These are phyloP conservation scores for Ephialtes manifestator DNA, from an alignment of 2,888 invertebrate species.

Conservation along the genomic window DNA sequence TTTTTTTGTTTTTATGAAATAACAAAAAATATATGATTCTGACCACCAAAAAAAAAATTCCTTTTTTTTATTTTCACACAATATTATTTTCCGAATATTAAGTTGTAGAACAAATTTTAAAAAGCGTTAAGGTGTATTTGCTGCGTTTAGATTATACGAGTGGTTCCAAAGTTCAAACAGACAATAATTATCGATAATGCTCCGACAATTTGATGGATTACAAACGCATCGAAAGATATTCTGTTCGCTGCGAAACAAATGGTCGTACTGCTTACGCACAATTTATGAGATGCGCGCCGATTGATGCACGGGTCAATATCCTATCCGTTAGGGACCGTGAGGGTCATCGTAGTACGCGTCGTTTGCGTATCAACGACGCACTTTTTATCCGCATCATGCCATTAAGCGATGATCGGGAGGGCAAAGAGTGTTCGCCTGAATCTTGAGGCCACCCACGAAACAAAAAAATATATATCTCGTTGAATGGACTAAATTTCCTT, in stretches of 20 bases:
- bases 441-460: background rate
- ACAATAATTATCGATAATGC: slow-evolving; percentile 38
- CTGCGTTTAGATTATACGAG: slow-evolving; percentile 5
- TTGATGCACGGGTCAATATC: slow-evolving; percentile 75
- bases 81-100: too few species aligned
- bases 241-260: slow-evolving; percentile 22
- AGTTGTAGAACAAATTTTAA: background rate
- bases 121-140: slow-evolving; percentile 22
- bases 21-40: too few species aligned
- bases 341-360: slow-evolving; percentile 39
- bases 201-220: slow-evolving; percentile 50
- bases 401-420: slow-evolving; percentile 2
- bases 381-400: slow-evolving; percentile 16
- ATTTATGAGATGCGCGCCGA: slow-evolving; percentile 72
- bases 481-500: too few species aligned
- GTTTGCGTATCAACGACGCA: slow-evolving; percentile 13
- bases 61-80: too few species aligned
- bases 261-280: slow-evolving; percentile 63
- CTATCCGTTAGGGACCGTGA: slow-evolving; percentile 54
- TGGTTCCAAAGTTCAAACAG: slow-evolving; percentile 48
- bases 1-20: too few species aligned
- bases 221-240: slow-evolving; percentile 57
- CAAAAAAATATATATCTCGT: background rate
- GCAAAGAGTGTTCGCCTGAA: background rate
- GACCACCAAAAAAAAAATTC: too few species aligned